Evolutionary conservation across 2,888 invertebrate genomes (phyloP), one percentile per base, ranked within the genome.

Genomic region (Dynastes maya): DNA sequence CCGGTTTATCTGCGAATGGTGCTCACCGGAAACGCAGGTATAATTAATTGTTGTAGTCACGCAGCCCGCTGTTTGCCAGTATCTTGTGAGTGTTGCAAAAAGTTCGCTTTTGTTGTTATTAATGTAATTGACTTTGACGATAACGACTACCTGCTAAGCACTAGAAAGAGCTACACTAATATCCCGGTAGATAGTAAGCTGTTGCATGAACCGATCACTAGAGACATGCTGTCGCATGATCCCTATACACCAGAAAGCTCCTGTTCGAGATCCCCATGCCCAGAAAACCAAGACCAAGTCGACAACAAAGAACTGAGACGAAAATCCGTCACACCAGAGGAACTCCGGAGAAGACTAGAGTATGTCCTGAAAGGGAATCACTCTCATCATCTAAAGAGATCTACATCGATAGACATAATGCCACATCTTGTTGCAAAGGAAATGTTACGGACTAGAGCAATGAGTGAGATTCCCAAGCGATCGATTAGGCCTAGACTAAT

Each of bases 221-320:
- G 89, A 82, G 88, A 87, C 77, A 88, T 88, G 88, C 83, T 89
- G 51, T 83, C 84, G 84, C 88, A 92, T 84, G 95, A 95, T 83
- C 95, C 95, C 0, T 95, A 95, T 84, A 95, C 95, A 0, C 95
- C 95, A n/a, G 95, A 95, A 85, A 95, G 95, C 87, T 91, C 93
- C 81, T 95, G 95, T 84, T 95, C 95, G 29, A 94, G 92, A 84
- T 94, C 94, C 64, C 95, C 95, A 0, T 90, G 91, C 80, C 90
- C 91, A 0, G 92, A 90, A 80, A 85, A 89, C 4, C 83, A 85
- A 61, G 89, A 90, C 72, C 82, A 89, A 70, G 67, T 87, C 0
- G 87, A 82, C 53, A 83, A 45, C 68, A 88, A 88, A 78, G 82
- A 86, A 51, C 86, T 86, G 84, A 74, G 88, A 88, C 80, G 84